These are phyloP conservation scores for Cirrhinus molitorella DNA, from an alignment of 2,797 vertebrate genomes.

Conservation along the genomic window DNA sequence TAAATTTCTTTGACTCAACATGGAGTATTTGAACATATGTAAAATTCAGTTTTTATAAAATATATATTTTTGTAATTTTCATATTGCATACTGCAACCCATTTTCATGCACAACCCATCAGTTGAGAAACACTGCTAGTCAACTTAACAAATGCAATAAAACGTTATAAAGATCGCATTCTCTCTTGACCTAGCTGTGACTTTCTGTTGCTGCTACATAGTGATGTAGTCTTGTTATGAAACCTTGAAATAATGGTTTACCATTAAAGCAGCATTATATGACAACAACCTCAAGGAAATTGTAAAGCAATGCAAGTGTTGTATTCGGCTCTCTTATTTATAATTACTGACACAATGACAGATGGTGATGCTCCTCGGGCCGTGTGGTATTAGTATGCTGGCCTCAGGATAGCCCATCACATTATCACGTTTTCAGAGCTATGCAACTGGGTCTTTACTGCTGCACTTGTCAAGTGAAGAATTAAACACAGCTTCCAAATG, in stretches of 20 bases:
- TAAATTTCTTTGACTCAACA: no score
- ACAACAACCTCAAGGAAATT: slow-evolving; percentile 41
- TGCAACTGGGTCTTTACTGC: slow-evolving; percentile 11
- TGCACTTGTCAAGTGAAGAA: slow-evolving; percentile 32
- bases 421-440: slow-evolving; percentile 20
- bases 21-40: background rate
- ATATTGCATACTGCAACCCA: no score
- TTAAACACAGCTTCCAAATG: slow-evolving; percentile 39
- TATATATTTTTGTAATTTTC: no score
- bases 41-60: no score
- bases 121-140: background rate
- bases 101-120: background rate
- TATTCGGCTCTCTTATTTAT: slow-evolving; percentile 40
- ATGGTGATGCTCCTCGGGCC: slow-evolving; percentile 19
- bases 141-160: slow-evolving; percentile 9
- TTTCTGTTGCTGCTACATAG: background rate
- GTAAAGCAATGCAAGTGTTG: slow-evolving; percentile 30
- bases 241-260: slow-evolving; percentile 32
- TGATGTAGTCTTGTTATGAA: slow-evolving; percentile 33
- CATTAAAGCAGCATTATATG: slow-evolving; percentile 37
- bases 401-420: slow-evolving; percentile 43
- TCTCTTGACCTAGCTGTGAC: slow-evolving; percentile 24
- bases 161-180: background rate
- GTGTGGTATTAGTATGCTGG: slow-evolving; percentile 27
- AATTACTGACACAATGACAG: slow-evolving; percentile 49